These are phyloP conservation scores for Bergia puertoricense DNA, from an alignment of 92 coral and sea anemone species.

Conservation along the genomic window DNA sequence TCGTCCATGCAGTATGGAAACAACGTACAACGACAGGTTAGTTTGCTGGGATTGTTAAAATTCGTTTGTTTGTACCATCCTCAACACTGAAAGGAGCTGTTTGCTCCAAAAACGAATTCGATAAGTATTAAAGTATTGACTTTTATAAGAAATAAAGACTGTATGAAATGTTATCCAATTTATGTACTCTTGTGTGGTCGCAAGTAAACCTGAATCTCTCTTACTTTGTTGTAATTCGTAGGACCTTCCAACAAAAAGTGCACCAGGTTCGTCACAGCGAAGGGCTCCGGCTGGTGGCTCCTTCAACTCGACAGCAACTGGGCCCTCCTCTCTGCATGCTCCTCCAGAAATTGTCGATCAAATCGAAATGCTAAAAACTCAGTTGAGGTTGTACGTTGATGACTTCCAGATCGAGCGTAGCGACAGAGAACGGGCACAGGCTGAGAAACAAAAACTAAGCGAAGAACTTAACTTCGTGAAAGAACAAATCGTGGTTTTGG, in stretches of 20 bases:
- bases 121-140: no score
- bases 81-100: neutral
- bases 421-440: slow-evolving; percentile 93
- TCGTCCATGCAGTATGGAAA: neutral
- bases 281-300: neutral
- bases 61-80: neutral
- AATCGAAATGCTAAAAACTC: slow-evolving; percentile 89
- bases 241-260: neutral
- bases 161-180: neutral
- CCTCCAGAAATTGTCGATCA: slow-evolving; percentile 66
- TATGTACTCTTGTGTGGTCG: no score
- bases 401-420: slow-evolving; percentile 85
- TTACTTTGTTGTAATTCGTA: neutral
- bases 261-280: neutral
- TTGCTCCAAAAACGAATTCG: no score
- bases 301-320: neutral
- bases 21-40: neutral
- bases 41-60: neutral
- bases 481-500: slow-evolving; percentile 66
- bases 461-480: slow-evolving; percentile 67
- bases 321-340: slow-evolving; percentile 32
- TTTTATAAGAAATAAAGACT: no score
- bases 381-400: slow-evolving; percentile 85
- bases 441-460: slow-evolving; percentile 71
- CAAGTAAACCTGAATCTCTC: neutral